Base-by-base conservation (phyloP, 2,888 invertebrate species). In the Strigamia crassipes region DNA sequence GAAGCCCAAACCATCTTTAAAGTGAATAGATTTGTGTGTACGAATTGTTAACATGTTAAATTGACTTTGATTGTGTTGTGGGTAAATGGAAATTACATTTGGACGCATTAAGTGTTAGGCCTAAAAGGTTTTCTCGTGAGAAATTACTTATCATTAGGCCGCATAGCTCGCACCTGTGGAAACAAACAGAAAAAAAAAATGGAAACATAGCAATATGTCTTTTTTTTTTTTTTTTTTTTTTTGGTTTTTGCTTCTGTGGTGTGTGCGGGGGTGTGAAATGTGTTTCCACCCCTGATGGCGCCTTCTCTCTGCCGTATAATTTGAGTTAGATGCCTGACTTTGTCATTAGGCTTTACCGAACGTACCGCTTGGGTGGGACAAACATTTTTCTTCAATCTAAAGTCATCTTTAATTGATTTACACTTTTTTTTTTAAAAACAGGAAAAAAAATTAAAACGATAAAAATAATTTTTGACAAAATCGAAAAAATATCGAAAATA, bases 241-340 rank as follows among this genome's bases (percentile, higher is more conserved):
- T n/a, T n/a, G n/a, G n/a, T n/a, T n/a, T n/a, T 41, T 13, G 56
- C 56, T 56, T 56, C 56, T 56, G 56, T 13, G 6, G 18, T 41
- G 56, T 9, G 8, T 56, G 56, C 56, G 56, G 56, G 56, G 56
- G 56, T 56, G 56, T 56, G 56, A 56, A 56, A 56, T 56, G 56
- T 56, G 56, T 56, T 56, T 56, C 56, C 56, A 56, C 56, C 56
- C 56, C 56, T 56, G 56, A 13, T 56, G 56, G 56, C 56, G 56
- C 56, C 56, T 56, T 13, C 8, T 13, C 8, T 9, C n/a, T n/a
- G n/a, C 56, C 18, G 15, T 56, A 56, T 56, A 56, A 56, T 56
- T 56, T 56, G 56, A 56, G 56, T 56, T 56, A 10, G 56, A 56
- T 56, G 56, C 56, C 18, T 18, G 56, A 56, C 56, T 56, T 56